A percentile compares a stretch with the other conserved stretches of the same genome.
phyloP scores from a whole-genome alignment of 2,113 vertebrate species.

The Gallinago undulata region DNA sequence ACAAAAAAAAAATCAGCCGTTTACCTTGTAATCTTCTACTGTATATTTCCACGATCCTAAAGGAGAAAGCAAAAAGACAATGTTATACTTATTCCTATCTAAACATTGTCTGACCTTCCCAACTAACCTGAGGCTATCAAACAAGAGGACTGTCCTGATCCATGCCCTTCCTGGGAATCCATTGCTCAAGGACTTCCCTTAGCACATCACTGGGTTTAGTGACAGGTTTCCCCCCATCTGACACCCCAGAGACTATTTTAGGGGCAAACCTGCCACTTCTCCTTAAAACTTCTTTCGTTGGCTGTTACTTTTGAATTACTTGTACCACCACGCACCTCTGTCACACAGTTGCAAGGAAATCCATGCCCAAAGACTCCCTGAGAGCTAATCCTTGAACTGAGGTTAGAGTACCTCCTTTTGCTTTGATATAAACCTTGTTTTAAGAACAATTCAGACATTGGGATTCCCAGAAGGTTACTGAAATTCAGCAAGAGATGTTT shows the following conservation, averaged over 20 bases:
- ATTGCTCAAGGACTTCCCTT: neutral
- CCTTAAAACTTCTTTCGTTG: neutral
- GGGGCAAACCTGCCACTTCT: neutral
- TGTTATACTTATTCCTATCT: neutral
- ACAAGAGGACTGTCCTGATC: neutral
- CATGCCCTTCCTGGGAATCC: neutral
- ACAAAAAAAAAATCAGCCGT: neutral
- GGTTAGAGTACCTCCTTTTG: neutral
- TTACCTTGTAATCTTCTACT: conserved; percentile 96
- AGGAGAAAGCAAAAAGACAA: conserved; percentile 3
- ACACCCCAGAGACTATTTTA: neutral
- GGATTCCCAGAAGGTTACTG: neutral
- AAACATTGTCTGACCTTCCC: neutral
- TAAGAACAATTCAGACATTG: neutral
- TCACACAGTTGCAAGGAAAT: accelerated
- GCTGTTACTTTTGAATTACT: neutral
- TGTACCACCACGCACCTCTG: neutral
- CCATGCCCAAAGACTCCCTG: neutral
- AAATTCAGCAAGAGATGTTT: neutral
- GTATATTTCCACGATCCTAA: conserved; percentile 98
- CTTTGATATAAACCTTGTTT: neutral
- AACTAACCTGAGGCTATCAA: neutral
- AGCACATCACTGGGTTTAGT: neutral
- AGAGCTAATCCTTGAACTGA: neutral
- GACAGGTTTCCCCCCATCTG: neutral